Conservation (phyloP, 2,888 invertebrate genomes). For the Lamproptera curius region DNA sequence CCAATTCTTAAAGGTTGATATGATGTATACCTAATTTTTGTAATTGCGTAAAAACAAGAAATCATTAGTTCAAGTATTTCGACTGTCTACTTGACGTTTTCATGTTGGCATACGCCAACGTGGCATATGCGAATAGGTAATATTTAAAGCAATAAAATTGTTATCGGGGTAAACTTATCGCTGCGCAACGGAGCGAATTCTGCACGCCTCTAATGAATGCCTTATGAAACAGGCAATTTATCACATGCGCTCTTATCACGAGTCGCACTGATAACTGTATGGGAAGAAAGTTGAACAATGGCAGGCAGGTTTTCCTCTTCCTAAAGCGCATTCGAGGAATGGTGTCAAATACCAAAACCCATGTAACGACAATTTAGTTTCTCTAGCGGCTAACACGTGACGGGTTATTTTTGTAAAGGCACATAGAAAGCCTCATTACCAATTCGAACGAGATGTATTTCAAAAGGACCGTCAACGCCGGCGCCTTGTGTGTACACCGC, state of each 20-base stretch:
- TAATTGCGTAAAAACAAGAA: no score
- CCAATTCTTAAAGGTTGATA: no score
- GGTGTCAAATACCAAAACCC: slow-evolving; percentile 32
- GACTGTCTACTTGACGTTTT: slow-evolving; percentile 37
- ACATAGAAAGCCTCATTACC: slow-evolving; percentile 64
- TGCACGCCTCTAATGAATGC: slow-evolving; percentile 76
- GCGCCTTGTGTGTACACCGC: slow-evolving; percentile 63
- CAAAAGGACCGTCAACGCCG: slow-evolving; percentile 64
- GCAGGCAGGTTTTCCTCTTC: slow-evolving; percentile 19
- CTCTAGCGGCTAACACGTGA: slow-evolving; percentile 57
- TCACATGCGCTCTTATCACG: slow-evolving; percentile 72
- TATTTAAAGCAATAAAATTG: slow-evolving; percentile 72
- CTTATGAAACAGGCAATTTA: slow-evolving; percentile 77
- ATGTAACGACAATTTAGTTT: slow-evolving; percentile 53
- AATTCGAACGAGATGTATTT: slow-evolving; percentile 64
- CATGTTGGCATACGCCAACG: slow-evolving; percentile 44
- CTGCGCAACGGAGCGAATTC: slow-evolving; percentile 72
- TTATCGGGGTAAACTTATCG: slow-evolving; percentile 70
- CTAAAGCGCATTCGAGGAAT: slow-evolving; percentile 27
- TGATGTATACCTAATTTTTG: no score
- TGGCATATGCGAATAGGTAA: slow-evolving; percentile 66
- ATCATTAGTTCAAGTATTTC: no score
- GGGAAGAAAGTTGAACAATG: slow-evolving; percentile 63
- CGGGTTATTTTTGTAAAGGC: slow-evolving; percentile 56
- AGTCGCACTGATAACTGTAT: slow-evolving; percentile 68